Conservation (phyloP, 2,113 vertebrate species). For the Dasyprocta punctata region DNA sequence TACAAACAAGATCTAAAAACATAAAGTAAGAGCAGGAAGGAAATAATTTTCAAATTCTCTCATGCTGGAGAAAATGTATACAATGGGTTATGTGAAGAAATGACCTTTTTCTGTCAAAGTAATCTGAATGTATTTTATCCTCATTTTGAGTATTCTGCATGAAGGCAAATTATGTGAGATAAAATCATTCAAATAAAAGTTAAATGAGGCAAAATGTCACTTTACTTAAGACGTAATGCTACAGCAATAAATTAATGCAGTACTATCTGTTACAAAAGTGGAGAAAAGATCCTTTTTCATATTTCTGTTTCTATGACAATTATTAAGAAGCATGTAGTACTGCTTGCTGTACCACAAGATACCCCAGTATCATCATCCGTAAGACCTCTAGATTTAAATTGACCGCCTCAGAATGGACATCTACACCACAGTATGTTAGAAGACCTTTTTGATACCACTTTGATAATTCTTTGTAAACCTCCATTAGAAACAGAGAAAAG, state of each 20-base stretch:
- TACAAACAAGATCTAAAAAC: constrained; percentile 59
- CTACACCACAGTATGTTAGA: constrained; percentile 84
- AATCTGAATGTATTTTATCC: constrained; percentile 65
- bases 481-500: constrained; percentile 89
- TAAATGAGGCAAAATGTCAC: constrained; percentile 79
- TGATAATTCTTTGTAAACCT: constrained; percentile 89
- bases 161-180: constrained; percentile 62
- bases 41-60: constrained; percentile 69
- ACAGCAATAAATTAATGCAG: constrained; percentile 61
- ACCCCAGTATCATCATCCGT: constrained; percentile 69
- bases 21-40: constrained; percentile 53
- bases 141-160: constrained; percentile 54
- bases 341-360: constrained; percentile 79
- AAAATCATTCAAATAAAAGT: constrained; percentile 78
- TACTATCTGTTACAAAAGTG: constrained; percentile 69
- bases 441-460: constrained; percentile 88
- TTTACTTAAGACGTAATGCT: constrained; percentile 77
- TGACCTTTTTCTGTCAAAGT: constrained; percentile 68
- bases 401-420: constrained; percentile 88
- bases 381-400: constrained; percentile 87
- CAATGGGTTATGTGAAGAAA: constrained; percentile 42
- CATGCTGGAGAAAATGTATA: constrained; percentile 56
- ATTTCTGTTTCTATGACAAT: constrained; percentile 76
- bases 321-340: constrained; percentile 75
- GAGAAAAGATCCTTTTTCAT: constrained; percentile 32